A percentile compares a stretch with the other conserved stretches of the same genome.
Evolutionary conservation across 2,113 vertebrate genomes (phyloP).

Genomic region (Oostethus manadensis): DNA sequence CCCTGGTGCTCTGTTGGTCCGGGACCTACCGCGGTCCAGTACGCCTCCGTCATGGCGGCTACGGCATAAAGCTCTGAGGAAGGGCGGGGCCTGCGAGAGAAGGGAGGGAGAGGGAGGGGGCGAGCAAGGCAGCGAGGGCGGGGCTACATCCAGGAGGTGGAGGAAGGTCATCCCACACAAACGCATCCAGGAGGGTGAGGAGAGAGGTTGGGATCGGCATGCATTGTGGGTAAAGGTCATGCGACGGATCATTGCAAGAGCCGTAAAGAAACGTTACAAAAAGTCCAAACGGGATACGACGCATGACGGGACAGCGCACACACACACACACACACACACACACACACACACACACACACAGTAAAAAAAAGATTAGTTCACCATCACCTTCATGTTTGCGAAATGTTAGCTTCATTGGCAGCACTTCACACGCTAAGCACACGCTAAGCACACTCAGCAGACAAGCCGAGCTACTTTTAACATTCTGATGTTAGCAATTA

Average conservation of each 20-base stretch:
- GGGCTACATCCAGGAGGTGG: constrained; percentile 71
- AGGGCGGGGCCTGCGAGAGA: constrained; percentile 86
- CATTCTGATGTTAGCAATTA: background rate
- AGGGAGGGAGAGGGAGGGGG: constrained; percentile 79
- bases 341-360: constrained; percentile 74
- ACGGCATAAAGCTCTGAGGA: constrained; percentile 79
- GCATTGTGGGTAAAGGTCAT: constrained; percentile 1
- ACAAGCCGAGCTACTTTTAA: background rate
- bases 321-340: constrained; percentile 68
- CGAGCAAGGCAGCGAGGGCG: constrained; percentile 83
- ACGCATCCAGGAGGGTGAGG: constrained; percentile 1
- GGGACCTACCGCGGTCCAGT: constrained; percentile 83
- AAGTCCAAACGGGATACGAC: constrained; percentile 38
- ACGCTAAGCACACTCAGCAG: constrained; percentile 26
- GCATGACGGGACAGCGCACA: constrained; percentile 71
- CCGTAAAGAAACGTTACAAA: constrained; percentile 30
- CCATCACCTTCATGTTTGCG: constrained; percentile 75
- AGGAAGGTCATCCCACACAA: constrained; percentile 50
- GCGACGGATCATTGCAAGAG: constrained; percentile 1
- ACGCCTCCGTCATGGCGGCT: constrained; percentile 80
- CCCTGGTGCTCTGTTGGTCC: constrained; percentile 4
- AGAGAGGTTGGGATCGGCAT: background rate
- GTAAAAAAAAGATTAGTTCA: constrained; percentile 57
- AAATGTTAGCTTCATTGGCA: constrained; percentile 49
- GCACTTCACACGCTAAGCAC: constrained; percentile 32